Base-by-base conservation (phyloP, 2,113 vertebrate genomes). In the Azemiops feae region DNA sequence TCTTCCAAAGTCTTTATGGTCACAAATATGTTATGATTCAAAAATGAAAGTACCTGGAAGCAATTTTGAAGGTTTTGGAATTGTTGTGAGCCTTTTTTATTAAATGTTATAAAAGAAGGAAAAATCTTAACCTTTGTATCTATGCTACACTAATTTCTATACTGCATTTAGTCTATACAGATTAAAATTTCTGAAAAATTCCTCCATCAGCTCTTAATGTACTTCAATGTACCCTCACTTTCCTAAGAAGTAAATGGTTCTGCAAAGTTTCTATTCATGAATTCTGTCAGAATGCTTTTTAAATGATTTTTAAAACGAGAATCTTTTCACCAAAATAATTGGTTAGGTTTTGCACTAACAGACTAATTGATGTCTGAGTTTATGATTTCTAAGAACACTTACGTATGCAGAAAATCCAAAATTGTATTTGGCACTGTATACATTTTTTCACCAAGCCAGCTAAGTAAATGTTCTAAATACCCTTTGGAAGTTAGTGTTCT, bases 381-480 rank as follows among this genome's bases (percentile, higher is more conserved):
- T 95, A 88, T 95, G 93, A 92, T 93, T 96, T 96, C 91, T 95
- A 92, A 95, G 92, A 89, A 94, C 58, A 93, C 90, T 96, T 95
- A 93, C 5, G 89, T 95, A 85, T 94, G 92, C 93, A 92, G 90
- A 95, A 92, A 88, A 90, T 95, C 96, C 85, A 91, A 96, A 95
- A 95, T 89, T 93, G 94, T 93, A 92, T 69, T 50, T 92, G 57
- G 91, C 91, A 88, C 45, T 52, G 60, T 89, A 93, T 60, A 30
- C 91, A 92, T 92, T 87, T 34, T 93, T 95, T 96, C 94, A 96
- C 96, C 95, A 92, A 91, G 43, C 52, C 96, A 96, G 96, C 96
- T 97, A 96, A 95, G 94, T 95, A 97, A 96, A 96, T 91, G 55
- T 95, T 96, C 91, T 89, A 88, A 81, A 96, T 96, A 92, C 89